Evolutionary conservation across 2,888 invertebrate species (phyloP).

Genomic region (Tortrix viridana): DNA sequence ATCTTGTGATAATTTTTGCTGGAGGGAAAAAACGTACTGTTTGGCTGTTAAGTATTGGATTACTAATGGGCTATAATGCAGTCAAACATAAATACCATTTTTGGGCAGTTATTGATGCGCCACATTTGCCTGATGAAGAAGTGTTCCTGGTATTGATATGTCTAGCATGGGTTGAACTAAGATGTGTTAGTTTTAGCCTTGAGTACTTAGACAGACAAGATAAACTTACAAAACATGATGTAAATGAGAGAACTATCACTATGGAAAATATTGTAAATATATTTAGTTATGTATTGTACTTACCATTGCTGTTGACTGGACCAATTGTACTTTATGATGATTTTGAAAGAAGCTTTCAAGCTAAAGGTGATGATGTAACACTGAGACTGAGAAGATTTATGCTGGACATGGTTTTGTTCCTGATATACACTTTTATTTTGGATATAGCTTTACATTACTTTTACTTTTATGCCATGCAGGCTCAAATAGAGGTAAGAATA

Average conservation of each 20-base stretch:
- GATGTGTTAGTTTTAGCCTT: conserved; percentile 90
- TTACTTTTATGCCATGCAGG: conserved; percentile 91
- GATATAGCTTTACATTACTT: conserved; percentile 91
- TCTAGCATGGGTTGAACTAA: conserved; percentile 88
- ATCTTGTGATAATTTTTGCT: conserved; percentile 65
- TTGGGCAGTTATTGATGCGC: conserved; percentile 72
- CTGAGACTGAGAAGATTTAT: conserved; percentile 70
- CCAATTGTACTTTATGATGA: conserved; percentile 92
- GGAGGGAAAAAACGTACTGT: conserved; percentile 76
- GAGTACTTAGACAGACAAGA: conserved; percentile 76
- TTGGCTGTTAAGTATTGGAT: conserved; percentile 82
- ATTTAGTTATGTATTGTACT: conserved; percentile 91
- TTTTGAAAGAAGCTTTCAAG: conserved; percentile 80
- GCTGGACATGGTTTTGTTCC: conserved; percentile 81
- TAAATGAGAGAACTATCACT: conserved; percentile 33
- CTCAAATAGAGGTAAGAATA: conserved; percentile 84
- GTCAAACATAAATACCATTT: conserved; percentile 75
- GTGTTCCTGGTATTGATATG: conserved; percentile 82
- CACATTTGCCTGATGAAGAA: conserved; percentile 75
- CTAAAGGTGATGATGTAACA: conserved; percentile 50
- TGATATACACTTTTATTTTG: conserved; percentile 88
- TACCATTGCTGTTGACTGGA: conserved; percentile 92
- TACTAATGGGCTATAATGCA: conserved; percentile 79
- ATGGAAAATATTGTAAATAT: conserved; percentile 72
- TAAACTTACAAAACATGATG: conserved; percentile 42